Evolutionary conservation across 64 coral and sea anemone species (phyloP), one percentile per base, ranked within the genome.

Genomic region (Porites australiensis): DNA sequence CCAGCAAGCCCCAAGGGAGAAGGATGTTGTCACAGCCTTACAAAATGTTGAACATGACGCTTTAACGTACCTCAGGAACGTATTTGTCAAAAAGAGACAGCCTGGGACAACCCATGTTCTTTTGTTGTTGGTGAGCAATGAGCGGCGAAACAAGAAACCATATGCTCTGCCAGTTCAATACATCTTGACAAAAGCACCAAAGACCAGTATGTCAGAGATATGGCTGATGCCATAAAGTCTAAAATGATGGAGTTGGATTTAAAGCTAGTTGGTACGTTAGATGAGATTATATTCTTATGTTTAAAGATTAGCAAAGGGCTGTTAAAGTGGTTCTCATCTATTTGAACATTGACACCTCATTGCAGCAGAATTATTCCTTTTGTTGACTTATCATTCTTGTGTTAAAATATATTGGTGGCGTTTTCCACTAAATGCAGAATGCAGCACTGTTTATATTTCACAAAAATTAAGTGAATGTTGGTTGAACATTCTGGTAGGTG

Each of bases 71-170:
- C 53, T 88, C 2, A 70, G 82, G 43, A 79, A 79, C 22, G 8
- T 93, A 16, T 93, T 77, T 71, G 43, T 84, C 8, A 93, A 93
- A 43, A 93, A 93, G 50, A 20, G 82, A 44, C 82, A 86, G 44
- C 82, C 90, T 86, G 82, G 68, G 44, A 82, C 90, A 9, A 93
- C 74, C 15, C 90, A 93, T 67, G 73, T 93, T 37, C 58, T 92
- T 18, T 44, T 92, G 4, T 86, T 92, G 57, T 52, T 86, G 7
- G 14, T 86, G 3, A 22, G 27, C 45, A 82, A 93, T 23, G 91
- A 92, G 50, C 84, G 44, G 55, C 48, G 82, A 44, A 77, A 77
- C 59, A 86, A 44, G 16, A 92, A 92, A 18, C 90, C 90, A 12
- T 86, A 74, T 92, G 90, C 90, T 5, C 59, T 92, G 3, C 82